phyloP scores from a whole-genome alignment of 2,888 invertebrate species.

The Cantharis nigra region DNA sequence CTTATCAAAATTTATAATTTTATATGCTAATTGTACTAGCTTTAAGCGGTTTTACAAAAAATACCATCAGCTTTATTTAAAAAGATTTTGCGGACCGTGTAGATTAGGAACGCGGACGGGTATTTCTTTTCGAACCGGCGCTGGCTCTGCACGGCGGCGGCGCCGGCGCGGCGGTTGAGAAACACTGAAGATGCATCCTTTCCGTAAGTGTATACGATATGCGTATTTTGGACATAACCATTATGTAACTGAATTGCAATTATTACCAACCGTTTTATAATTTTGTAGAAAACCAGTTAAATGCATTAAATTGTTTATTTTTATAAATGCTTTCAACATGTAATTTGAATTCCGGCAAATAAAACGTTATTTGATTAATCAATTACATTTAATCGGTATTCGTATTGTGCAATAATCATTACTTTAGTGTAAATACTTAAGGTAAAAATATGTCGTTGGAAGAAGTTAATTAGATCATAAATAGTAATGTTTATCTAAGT shows the following conservation, averaged over 20 bases:
- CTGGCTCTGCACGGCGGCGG: too few species aligned
- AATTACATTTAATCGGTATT: not conserved
- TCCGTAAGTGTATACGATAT: not conserved
- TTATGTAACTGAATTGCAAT: not conserved
- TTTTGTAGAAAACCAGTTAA: not conserved
- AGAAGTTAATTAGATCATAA: constrained; percentile 11
- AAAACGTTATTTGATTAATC: not conserved
- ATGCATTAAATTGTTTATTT: not conserved
- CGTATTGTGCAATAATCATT: not conserved
- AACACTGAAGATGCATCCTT: not conserved
- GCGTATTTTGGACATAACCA: not conserved
- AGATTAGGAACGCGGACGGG: too few species aligned
- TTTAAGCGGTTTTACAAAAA: too few species aligned
- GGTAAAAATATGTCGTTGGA: not conserved
- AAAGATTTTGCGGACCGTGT: too few species aligned
- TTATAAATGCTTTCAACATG: not conserved
- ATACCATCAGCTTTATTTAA: too few species aligned
- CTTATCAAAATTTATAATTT: too few species aligned
- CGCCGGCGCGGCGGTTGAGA: too few species aligned
- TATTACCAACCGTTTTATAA: not conserved
- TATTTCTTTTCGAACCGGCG: too few species aligned
- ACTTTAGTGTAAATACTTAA: not conserved
- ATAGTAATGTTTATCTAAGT: constrained; percentile 12
- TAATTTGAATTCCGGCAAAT: not conserved
- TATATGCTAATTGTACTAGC: too few species aligned